Conservation (phyloP, 2,113 vertebrate genomes). For the Pteronura brasiliensis region DNA sequence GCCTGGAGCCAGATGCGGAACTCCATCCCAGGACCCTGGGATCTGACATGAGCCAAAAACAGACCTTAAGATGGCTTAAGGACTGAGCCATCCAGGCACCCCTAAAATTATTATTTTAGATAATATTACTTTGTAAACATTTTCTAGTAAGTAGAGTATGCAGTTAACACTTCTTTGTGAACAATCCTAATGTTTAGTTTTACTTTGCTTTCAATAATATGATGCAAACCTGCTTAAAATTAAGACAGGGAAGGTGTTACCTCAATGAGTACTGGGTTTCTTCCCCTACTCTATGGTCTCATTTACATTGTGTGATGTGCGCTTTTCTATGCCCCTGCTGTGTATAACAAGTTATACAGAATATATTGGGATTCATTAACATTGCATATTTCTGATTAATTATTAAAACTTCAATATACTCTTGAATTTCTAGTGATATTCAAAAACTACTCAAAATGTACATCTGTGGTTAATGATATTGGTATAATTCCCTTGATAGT, state of each 20-base stretch:
- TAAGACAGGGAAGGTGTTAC: not conserved
- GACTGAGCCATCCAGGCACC: too few relatives aligned
- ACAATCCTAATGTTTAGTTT: not conserved
- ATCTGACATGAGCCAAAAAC: too few relatives aligned
- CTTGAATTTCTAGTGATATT: conserved; percentile 59
- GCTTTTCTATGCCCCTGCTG: not conserved
- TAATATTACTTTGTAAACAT: not conserved
- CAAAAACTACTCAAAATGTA: not conserved
- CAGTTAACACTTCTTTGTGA: not conserved
- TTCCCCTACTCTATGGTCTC: not conserved
- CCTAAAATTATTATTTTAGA: not conserved
- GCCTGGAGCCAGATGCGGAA: too few relatives aligned
- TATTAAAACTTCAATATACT: conserved; percentile 72
- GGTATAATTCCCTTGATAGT: conserved; percentile 36
- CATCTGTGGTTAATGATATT: conserved; percentile 43
- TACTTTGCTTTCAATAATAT: not conserved
- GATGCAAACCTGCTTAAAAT: not conserved
- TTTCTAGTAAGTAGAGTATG: not conserved
- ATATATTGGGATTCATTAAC: conserved; percentile 45
- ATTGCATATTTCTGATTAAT: conserved; percentile 73
- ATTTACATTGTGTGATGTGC: not conserved
- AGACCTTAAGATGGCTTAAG: too few relatives aligned
- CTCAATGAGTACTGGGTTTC: not conserved
- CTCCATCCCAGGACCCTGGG: too few relatives aligned
- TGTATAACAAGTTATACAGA: not conserved